These are phyloP conservation scores for Entomyzon cyanotis DNA, from an alignment of 2,113 vertebrate genomes.

Conservation along the genomic window DNA sequence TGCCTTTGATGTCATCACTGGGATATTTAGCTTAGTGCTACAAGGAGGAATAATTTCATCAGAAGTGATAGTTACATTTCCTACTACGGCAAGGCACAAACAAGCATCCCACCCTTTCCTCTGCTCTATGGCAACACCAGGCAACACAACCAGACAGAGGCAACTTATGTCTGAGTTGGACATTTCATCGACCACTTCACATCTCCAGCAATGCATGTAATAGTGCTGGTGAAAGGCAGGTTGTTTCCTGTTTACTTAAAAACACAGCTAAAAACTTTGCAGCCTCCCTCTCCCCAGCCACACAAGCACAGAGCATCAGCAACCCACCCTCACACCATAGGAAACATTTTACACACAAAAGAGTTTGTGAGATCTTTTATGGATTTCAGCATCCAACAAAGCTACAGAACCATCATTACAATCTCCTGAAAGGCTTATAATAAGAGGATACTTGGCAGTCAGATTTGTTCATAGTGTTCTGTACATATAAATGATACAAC, in stretches of 20 bases:
- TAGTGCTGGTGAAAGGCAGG: neutral
- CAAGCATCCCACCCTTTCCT: fast-evolving
- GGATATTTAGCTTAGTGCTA: neutral
- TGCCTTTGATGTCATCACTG: neutral
- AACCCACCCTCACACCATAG: neutral
- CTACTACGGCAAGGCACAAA: neutral
- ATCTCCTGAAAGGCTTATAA: neutral
- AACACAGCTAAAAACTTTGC: neutral
- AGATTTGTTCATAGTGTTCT: neutral
- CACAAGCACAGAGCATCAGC: neutral
- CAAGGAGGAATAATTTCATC: neutral
- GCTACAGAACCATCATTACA: neutral
- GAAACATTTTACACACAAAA: neutral
- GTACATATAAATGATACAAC: neutral
- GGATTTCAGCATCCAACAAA: neutral
- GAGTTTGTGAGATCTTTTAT: neutral
- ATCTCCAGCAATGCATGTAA: neutral
- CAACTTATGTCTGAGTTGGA: neutral
- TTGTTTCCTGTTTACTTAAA: neutral
- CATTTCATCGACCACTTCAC: fast-evolving
- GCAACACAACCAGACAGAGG: neutral
- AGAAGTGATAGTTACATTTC: neutral
- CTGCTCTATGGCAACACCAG: neutral
- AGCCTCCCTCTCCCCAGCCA: neutral
- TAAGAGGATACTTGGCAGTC: neutral